Evolutionary conservation across 2,888 invertebrate genomes (phyloP), one percentile per base, ranked within the genome.

Genomic region (Aleiodes alternator): DNA sequence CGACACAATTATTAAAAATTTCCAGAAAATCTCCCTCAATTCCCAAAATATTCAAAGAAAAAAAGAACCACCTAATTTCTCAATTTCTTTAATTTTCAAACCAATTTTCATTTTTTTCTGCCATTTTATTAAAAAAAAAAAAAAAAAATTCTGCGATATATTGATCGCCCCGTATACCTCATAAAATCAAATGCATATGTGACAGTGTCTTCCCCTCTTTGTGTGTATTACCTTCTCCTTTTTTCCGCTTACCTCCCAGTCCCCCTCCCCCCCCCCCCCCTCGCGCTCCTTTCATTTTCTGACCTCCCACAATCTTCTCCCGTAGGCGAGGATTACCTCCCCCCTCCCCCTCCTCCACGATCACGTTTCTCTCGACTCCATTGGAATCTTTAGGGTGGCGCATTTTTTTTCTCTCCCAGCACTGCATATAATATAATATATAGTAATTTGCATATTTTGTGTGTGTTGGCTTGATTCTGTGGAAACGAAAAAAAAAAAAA

Each of bases 391-490:
- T 48, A 53, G 61, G 53, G 23, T 66, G 48, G 57, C 48, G 71
- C 23, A 23, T 23, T 23, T 23, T 23, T 23, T 23, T 48, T 50
- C 68, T 68, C 53, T 34, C 69, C 73, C 57, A 61, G 16, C 23
- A 23, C 23, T 23, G 23, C n/a, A n/a, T n/a, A n/a, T n/a, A n/a
- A n/a, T n/a, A n/a, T n/a, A n/a, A n/a, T n/a, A n/a, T n/a, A n/a
- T n/a, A n/a, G n/a, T 77, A 85, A 88, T 88, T 88, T 88, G 86
- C 88, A 88, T 88, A 87, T 87, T 88, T 85, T 84, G 85, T 80
- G 85, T 80, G 23, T 23, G 23, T 23, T 76, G 66, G 68, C 71
- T 69, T 75, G 43, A 59, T 56, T 29, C 5, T 12, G 59, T 14
- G 7, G 53, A 43, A 51, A 29, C 29, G 29, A 7, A 29, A 55